Conservation (phyloP, 2,888 invertebrate genomes). For the Scrobipalpa costella region DNA sequence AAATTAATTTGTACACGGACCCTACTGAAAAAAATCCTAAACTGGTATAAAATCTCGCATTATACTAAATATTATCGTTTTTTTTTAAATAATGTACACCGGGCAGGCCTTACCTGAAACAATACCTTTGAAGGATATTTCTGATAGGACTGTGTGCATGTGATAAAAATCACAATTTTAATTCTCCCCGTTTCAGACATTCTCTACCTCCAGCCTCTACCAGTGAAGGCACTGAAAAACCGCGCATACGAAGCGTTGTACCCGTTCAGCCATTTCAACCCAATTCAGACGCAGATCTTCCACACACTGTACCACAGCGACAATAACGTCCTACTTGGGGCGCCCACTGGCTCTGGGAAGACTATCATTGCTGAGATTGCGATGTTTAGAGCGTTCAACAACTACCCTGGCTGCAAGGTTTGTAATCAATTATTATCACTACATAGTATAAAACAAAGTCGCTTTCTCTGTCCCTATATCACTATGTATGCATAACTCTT, state of each 20-base stretch:
- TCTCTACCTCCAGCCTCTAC: conserved; percentile 93
- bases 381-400: conserved; percentile 94
- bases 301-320: conserved; percentile 97
- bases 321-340: conserved; percentile 95
- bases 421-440: neutral
- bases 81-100: too few species aligned
- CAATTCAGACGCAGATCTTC: conserved; percentile 99
- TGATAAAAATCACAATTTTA: neutral
- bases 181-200: conserved; percentile 82
- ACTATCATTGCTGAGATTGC: conserved; percentile 99
- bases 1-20: too few species aligned
- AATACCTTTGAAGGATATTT: neutral
- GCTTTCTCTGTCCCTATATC: too few species aligned
- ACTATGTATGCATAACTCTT: too few species aligned
- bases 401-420: conserved; percentile 89
- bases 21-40: too few species aligned
- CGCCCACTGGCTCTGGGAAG: conserved; percentile 98
- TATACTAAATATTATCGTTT: too few species aligned
- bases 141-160: too few species aligned
- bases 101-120: too few species aligned
- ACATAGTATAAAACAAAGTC: too few species aligned
- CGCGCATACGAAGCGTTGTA: conserved; percentile 90
- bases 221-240: conserved; percentile 91
- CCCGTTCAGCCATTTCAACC: conserved; percentile 97
- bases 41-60: too few species aligned